These are phyloP conservation scores for Coptodon bakossiorum DNA, from an alignment of 2,113 vertebrate genomes.

Conservation along the genomic window DNA sequence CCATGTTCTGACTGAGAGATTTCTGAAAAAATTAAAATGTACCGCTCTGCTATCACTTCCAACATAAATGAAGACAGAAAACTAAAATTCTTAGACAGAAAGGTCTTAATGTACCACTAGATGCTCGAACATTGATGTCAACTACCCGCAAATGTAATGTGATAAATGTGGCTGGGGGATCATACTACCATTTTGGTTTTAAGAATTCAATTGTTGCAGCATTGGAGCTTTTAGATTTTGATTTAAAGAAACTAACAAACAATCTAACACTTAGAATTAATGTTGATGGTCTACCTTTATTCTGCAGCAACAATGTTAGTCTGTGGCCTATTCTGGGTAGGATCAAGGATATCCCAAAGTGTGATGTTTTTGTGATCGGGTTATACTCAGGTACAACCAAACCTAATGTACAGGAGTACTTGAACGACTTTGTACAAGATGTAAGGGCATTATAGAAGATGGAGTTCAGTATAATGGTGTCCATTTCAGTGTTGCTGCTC, in stretches of 20 bases:
- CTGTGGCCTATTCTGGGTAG: background rate
- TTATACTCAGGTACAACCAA: no score
- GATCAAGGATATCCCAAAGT: background rate
- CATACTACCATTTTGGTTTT: background rate
- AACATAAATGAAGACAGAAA: background rate
- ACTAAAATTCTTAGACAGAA: background rate
- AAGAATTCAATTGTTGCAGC: background rate
- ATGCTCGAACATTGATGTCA: background rate
- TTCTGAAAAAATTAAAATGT: background rate
- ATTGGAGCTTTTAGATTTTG: background rate
- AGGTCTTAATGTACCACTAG: background rate
- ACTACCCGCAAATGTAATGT: background rate
- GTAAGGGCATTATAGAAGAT: background rate
- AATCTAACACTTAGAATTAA: background rate
- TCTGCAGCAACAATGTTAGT: no score
- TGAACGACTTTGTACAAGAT: background rate
- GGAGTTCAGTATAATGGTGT: background rate
- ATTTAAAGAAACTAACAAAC: background rate
- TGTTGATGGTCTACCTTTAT: no score
- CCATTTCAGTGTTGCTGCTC: no score
- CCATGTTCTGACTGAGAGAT: background rate
- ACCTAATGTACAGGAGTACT: background rate
- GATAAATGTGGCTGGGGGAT: background rate
- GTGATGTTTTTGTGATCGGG: no score
- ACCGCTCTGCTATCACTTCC: accelerated